Percentiles rank a stretch among this genome's conserved stretches.
These are phyloP conservation scores for Macrophya annulata DNA, from an alignment of 2,888 invertebrate species.

Conservation along the genomic window DNA sequence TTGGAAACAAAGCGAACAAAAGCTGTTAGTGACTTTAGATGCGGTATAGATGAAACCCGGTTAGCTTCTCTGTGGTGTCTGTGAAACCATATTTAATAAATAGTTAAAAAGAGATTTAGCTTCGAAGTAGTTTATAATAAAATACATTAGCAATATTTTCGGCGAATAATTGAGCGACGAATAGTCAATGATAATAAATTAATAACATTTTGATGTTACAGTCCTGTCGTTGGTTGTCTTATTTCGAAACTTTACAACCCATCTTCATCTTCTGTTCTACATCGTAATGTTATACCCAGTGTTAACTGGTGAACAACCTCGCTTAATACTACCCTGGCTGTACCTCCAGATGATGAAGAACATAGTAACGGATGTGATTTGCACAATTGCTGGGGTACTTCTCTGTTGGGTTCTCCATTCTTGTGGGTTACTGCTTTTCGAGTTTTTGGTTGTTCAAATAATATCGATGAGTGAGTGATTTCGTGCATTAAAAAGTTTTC, in stretches of 20 bases:
- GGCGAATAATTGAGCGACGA: neutral
- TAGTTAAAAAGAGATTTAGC: neutral
- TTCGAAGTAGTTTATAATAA: neutral
- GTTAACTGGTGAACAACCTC: constrained; percentile 69
- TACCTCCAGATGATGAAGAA: constrained; percentile 71
- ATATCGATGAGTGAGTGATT: constrained; percentile 67
- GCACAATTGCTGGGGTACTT: constrained; percentile 8
- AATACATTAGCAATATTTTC: neutral
- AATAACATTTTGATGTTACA: constrained; percentile 57
- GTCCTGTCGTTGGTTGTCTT: constrained; percentile 70
- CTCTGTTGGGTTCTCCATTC: constrained; percentile 18
- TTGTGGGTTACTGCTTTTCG: constrained; percentile 62
- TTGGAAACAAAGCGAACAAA: constrained; percentile 39
- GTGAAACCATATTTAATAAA: neutral
- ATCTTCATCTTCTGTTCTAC: constrained; percentile 68
- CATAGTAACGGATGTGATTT: constrained; percentile 58
- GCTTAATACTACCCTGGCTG: constrained; percentile 74
- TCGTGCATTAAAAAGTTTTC: constrained; percentile 60
- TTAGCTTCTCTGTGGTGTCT: neutral
- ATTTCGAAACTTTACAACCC: constrained; percentile 68
- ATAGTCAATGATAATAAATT: neutral
- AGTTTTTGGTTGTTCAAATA: constrained; percentile 66
- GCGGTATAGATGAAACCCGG: neutral
- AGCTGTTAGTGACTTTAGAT: neutral
- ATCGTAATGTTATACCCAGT: constrained; percentile 73